Conservation (phyloP, 2,888 invertebrate genomes). For the Pseudococcus jackbeardsleyi region DNA sequence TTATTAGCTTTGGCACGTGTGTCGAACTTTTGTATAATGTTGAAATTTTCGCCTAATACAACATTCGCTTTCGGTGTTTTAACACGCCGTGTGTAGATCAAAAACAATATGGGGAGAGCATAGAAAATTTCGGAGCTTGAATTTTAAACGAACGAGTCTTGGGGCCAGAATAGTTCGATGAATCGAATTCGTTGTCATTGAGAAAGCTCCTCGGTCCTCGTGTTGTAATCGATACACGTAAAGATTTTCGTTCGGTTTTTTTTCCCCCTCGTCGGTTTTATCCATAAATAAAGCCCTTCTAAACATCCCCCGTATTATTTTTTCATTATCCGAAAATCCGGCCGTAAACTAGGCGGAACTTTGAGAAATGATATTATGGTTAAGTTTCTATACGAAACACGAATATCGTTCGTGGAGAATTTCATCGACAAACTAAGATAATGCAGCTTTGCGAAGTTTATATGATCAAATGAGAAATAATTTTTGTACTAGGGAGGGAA, state of each 20-base stretch:
- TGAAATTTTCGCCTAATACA: not conserved
- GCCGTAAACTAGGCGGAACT: not conserved
- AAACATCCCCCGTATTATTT: slow-evolving; percentile 13
- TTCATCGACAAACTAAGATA: not conserved
- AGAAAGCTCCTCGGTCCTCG: not conserved
- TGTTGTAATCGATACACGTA: slow-evolving; percentile 2
- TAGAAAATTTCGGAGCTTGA: not conserved
- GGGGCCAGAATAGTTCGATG: not conserved
- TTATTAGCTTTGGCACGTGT: slow-evolving; percentile 37
- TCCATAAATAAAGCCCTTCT: slow-evolving; percentile 4
- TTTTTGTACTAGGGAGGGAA: not conserved
- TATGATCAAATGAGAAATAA: slow-evolving; percentile 9
- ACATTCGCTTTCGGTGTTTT: slow-evolving; percentile 3
- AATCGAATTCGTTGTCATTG: slow-evolving; percentile 11
- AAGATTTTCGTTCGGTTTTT: not conserved
- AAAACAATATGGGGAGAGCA: not conserved
- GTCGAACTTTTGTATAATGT: not conserved
- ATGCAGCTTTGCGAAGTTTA: slow-evolving; percentile 1
- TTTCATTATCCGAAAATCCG: slow-evolving; percentile 47
- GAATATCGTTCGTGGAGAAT: slow-evolving; percentile 21
- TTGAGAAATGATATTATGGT: slow-evolving; percentile 23
- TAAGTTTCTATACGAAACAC: not conserved
- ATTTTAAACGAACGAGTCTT: not conserved
- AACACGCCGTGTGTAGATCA: not conserved
- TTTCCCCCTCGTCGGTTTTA: not conserved